Conservation (phyloP, 2,113 vertebrate species). For the Steatornis caripensis region DNA sequence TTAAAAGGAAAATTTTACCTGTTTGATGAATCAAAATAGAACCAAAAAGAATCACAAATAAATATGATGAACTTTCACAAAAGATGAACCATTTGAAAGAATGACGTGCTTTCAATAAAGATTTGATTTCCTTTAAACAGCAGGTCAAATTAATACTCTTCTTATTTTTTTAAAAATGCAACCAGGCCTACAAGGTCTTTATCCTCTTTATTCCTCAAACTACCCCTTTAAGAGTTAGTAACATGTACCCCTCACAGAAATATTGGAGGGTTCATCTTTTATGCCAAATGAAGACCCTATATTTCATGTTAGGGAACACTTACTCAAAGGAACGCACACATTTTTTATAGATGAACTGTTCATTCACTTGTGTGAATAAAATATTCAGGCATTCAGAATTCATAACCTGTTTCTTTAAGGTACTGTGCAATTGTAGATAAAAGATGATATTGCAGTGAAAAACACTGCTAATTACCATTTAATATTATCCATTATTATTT, state of each 20-base stretch:
- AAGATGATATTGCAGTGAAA: constrained; percentile 1
- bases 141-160: background rate
- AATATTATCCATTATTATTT: constrained; percentile 28
- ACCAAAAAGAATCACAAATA: background rate
- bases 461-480: constrained; percentile 17
- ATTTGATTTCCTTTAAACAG: background rate
- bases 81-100: background rate
- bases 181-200: background rate
- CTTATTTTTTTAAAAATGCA: background rate
- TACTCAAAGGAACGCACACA: background rate
- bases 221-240: background rate
- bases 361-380: background rate
- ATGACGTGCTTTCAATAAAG: background rate
- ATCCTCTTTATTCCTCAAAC: background rate
- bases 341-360: background rate
- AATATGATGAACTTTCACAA: background rate
- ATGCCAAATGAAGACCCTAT: background rate
- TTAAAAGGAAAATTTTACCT: background rate
- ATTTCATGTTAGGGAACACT: background rate
- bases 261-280: background rate
- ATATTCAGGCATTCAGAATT: background rate
- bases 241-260: background rate
- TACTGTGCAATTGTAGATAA: background rate
- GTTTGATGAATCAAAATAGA: background rate
- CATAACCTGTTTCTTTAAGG: constrained; percentile 16